Evolutionary conservation across 2,113 vertebrate species (phyloP).

Genomic region (Pomatorhinus ruficollis): DNA sequence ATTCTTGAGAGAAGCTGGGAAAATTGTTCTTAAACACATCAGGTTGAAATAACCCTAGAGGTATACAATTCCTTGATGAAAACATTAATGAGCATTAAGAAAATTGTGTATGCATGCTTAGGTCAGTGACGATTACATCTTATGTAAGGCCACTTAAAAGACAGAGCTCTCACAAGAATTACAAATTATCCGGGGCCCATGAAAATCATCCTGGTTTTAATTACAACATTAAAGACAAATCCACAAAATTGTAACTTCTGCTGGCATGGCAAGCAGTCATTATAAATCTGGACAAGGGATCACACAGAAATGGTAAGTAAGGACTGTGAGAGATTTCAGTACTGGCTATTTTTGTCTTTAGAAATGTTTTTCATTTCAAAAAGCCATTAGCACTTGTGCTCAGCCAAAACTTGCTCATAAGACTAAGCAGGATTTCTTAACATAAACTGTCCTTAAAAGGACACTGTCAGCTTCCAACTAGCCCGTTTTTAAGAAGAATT

Average conservation of each 20-base stretch:
- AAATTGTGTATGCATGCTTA: neutral
- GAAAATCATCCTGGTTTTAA: slow-evolving; percentile 39
- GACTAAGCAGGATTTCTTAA: slow-evolving; percentile 30
- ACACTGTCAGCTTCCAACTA: neutral
- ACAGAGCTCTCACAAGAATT: neutral
- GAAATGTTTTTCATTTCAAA: slow-evolving; percentile 40
- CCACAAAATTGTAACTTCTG: neutral
- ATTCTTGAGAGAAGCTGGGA: neutral
- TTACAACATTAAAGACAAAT: slow-evolving; percentile 38
- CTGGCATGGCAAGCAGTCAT: neutral
- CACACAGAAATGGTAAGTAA: slow-evolving; percentile 33
- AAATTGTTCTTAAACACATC: neutral
- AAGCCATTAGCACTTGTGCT: slow-evolving; percentile 29
- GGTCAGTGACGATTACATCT: neutral
- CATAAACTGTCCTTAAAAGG: slow-evolving; percentile 20
- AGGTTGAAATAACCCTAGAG: neutral
- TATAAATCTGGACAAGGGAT: slow-evolving; percentile 21
- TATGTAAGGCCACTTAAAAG: slow-evolving; percentile 10
- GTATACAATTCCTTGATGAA: neutral
- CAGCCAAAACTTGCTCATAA: slow-evolving; percentile 24
- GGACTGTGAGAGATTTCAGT: slow-evolving; percentile 29
- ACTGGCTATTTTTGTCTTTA: slow-evolving; percentile 36
- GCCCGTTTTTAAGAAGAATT: neutral
- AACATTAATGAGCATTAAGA: neutral
- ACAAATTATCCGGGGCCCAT: neutral